Percentiles rank a stretch among this genome's conserved stretches.
These are phyloP conservation scores for Thryonomys swinderianus DNA, from an alignment of 2,113 vertebrate species.

Conservation along the genomic window DNA sequence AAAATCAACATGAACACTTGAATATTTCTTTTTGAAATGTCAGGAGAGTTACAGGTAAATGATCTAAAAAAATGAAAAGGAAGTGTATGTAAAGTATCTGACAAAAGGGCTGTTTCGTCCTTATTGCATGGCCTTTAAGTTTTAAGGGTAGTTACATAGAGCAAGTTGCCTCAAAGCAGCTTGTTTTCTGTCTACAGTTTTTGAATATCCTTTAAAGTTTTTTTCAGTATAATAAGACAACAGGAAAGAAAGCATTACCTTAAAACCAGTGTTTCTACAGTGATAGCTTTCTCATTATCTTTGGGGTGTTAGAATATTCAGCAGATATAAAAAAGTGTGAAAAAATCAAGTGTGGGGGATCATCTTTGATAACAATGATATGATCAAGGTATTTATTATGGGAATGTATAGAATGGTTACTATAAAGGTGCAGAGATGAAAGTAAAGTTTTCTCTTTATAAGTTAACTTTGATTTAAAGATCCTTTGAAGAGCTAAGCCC, in stretches of 20 bases:
- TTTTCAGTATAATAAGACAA: background rate
- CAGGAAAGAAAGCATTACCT: background rate
- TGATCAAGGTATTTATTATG: background rate
- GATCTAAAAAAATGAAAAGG: background rate
- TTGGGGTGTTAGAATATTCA: background rate
- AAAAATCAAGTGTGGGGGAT: background rate
- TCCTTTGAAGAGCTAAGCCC: background rate
- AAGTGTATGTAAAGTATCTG: background rate
- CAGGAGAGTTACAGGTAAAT: background rate
- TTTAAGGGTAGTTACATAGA: background rate
- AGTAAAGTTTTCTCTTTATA: background rate
- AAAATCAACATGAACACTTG: background rate
- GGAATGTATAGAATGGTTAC: background rate
- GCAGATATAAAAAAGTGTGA: background rate
- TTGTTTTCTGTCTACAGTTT: background rate
- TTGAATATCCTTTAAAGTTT: background rate
- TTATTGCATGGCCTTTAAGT: background rate
- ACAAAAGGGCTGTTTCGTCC: background rate
- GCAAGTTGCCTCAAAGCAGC: background rate
- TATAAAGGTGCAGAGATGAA: background rate
- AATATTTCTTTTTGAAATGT: background rate
- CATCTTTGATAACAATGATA: background rate
- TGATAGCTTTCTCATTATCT: background rate
- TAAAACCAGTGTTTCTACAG: background rate
- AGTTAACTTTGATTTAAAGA: constrained; percentile 38